A percentile compares a stretch with the other conserved stretches of the same genome.
Evolutionary conservation across 2,888 invertebrate species (phyloP).

Genomic region (Asteroscopus sphinx): DNA sequence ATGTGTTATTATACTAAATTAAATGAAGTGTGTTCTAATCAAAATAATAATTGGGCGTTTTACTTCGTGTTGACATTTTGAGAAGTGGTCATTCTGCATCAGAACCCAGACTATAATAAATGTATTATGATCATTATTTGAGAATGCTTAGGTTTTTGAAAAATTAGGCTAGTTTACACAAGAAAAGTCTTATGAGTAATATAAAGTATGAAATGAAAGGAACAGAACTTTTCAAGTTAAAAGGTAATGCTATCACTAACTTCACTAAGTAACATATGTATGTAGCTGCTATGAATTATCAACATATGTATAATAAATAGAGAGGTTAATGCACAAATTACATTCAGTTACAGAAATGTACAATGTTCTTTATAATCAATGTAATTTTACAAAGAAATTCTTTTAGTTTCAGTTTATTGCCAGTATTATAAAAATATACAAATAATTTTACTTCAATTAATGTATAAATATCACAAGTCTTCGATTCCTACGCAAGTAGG

Average conservation of each 20-base stretch:
- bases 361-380: constrained; percentile 12
- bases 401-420: constrained; percentile 34
- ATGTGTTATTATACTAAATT: too few species aligned
- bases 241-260: constrained; percentile 19
- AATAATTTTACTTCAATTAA: constrained; percentile 57
- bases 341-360: constrained; percentile 10
- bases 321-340: constrained; percentile 19
- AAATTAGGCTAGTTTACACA: constrained; percentile 59
- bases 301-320: constrained; percentile 20
- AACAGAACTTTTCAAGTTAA: constrained; percentile 5
- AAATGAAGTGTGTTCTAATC: too few species aligned
- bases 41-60: too few species aligned
- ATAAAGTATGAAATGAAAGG: constrained; percentile 9
- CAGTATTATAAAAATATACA: constrained; percentile 47
- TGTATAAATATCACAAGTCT: constrained; percentile 58
- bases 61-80: too few species aligned
- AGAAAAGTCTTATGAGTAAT: constrained; percentile 43
- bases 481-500: constrained; percentile 48
- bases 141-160: constrained; percentile 39
- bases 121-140: constrained; percentile 36
- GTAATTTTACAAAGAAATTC: constrained; percentile 18
- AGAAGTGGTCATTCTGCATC: too few species aligned
- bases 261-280: constrained; percentile 18
- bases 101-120: constrained; percentile 33
- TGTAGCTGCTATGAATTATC: constrained; percentile 37